Base-by-base conservation (phyloP, 1,140 invertebrate species). In the Lepidurus arcticus region DNA sequence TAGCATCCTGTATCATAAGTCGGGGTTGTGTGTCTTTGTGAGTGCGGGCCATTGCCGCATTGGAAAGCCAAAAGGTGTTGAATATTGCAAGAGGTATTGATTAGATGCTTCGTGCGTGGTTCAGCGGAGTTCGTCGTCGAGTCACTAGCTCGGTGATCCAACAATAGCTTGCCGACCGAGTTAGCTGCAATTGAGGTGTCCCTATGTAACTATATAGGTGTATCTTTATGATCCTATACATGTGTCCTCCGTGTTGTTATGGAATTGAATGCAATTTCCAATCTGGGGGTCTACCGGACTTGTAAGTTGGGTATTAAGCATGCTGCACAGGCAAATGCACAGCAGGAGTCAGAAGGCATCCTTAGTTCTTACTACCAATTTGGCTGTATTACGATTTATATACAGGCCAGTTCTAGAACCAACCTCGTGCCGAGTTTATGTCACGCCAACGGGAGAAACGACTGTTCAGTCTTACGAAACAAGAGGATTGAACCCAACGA, bases 51-150 rank as follows among this genome's bases (percentile, higher is more conserved):
- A 65, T 65, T 7, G 53, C 53, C 21, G n/a, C 53, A 65, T 13
- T 65, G 13, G 53, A 65, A 47, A 65, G n/a, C 53, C 53, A 65
- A 65, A 65, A 65, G 53, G 53, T 65, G 53, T 65, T 65, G 53
- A 65, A 65, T 65, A 65, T 65, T 65, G 53, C 53, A 65, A 65
- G 53, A 65, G 16, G 16, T 65, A 65, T 65, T 65, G 53, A 65
- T 65, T 65, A n/a, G 53, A 21, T 16, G 53, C 53, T 65, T 65
- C 53, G 53, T 65, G 53, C 53, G 13, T 13, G 13, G 53, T 65
- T 65, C 13, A 9, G 6, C 6, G n/a, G 53, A 65, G 21, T 65
- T 16, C 16, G 6, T 7, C 53, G n/a, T 65, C 53, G 9, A 65
- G 8, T n/a, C 53, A 65, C n/a, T 65, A 21, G 8, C 13, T 34